Evolutionary conservation across 1,140 invertebrate genomes (phyloP).

Genomic region (Andricus grossulariae): DNA sequence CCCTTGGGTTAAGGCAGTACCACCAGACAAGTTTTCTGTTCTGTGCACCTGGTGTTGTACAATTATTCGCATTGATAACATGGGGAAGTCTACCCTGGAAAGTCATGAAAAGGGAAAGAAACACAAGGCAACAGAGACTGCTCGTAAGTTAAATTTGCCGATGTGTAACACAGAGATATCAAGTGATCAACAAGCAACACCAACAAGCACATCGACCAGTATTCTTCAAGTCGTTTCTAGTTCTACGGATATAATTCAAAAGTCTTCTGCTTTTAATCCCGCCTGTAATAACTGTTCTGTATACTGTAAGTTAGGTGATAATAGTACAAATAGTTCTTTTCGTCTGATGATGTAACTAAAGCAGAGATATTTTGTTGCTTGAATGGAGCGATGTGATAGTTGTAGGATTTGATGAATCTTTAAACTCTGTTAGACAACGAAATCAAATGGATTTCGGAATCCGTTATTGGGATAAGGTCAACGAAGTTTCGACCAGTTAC

Average conservation of each 20-base stretch:
- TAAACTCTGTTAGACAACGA: not conserved
- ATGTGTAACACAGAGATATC: not conserved
- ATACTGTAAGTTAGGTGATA: no score
- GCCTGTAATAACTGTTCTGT: no score
- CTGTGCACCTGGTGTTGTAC: not conserved
- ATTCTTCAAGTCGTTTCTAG: not conserved
- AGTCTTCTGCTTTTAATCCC: no score
- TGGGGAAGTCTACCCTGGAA: not conserved
- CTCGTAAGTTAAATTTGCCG: not conserved
- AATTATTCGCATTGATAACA: conserved; percentile 1
- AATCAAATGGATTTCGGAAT: not conserved
- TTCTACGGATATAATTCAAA: no score
- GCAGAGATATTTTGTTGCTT: not conserved
- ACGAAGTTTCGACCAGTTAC: not conserved
- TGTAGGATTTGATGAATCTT: not conserved
- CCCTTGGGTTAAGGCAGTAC: not conserved
- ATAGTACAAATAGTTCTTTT: not conserved
- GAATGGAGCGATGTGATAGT: not conserved
- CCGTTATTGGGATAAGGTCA: not conserved
- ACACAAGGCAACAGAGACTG: not conserved
- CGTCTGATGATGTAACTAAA: not conserved
- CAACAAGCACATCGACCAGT: not conserved
- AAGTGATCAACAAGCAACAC: not conserved
- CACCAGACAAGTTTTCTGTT: not conserved
- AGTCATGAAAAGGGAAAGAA: conserved; percentile 8